Percentiles rank a stretch among this genome's conserved stretches.
These are phyloP conservation scores for Echeneis naucrates DNA, from an alignment of 2,797 vertebrate species.

Conservation along the genomic window DNA sequence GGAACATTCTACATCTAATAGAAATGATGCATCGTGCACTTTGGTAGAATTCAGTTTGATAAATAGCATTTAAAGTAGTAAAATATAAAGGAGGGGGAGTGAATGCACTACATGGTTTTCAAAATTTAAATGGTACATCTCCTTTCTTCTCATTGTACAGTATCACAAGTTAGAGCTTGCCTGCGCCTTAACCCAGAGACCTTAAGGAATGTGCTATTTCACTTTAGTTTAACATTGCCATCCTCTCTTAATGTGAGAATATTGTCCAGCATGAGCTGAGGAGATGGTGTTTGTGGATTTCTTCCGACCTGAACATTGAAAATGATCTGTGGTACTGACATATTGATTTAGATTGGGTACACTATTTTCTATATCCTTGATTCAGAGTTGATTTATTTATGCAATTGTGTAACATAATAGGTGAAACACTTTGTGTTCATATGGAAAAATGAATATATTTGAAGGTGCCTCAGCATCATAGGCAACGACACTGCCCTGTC, in stretches of 20 bases:
- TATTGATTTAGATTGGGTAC: conserved; percentile 36
- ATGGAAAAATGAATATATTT: conserved; percentile 32
- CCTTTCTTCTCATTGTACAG: conserved; percentile 34
- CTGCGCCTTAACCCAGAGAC: conserved; percentile 71
- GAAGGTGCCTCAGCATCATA: conserved; percentile 54
- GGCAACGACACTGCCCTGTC: conserved; percentile 36
- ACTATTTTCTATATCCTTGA: conserved; percentile 17
- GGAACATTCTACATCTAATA: conserved; percentile 29
- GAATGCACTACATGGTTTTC: conserved; percentile 67
- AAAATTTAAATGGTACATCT: conserved; percentile 56
- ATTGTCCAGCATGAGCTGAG: not conserved
- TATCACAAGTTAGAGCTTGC: conserved; percentile 38
- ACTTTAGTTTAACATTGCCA: conserved; percentile 24
- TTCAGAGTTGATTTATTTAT: conserved; percentile 54
- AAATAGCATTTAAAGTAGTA: not conserved
- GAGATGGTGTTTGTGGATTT: not conserved
- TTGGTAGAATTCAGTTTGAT: conserved; percentile 62
- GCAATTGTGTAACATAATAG: conserved; percentile 55
- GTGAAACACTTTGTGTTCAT: conserved; percentile 27
- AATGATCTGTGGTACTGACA: conserved; percentile 30
- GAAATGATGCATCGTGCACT: conserved; percentile 73
- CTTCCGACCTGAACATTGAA: conserved; percentile 9
- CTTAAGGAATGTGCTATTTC: conserved; percentile 52
- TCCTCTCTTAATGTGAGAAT: not conserved
- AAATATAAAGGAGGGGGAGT: conserved; percentile 27